phyloP scores from a whole-genome alignment of 2,113 vertebrate species.

The Phalacrocorax carbo region DNA sequence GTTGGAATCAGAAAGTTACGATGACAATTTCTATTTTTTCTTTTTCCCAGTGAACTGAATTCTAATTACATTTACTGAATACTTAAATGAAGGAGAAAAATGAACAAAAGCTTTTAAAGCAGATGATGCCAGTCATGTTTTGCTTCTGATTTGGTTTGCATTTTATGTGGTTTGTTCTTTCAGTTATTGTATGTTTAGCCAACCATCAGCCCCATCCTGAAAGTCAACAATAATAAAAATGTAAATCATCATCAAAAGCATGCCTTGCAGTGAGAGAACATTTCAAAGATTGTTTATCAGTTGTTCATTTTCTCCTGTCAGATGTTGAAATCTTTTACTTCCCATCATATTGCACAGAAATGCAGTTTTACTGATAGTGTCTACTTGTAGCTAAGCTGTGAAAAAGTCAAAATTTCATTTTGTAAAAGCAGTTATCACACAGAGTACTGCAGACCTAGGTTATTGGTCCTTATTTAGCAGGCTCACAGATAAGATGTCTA shows the following conservation, averaged over 20 bases:
- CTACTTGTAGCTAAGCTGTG: slow-evolving; percentile 74
- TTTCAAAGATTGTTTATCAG: slow-evolving; percentile 78
- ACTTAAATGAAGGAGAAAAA: background rate
- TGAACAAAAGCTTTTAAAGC: slow-evolving; percentile 10
- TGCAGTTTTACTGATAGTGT: slow-evolving; percentile 75
- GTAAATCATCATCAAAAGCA: slow-evolving; percentile 71
- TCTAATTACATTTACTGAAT: background rate
- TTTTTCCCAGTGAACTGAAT: background rate
- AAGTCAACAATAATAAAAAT: slow-evolving; percentile 79
- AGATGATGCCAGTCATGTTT: background rate
- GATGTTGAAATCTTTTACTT: slow-evolving; percentile 76
- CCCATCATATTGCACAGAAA: slow-evolving; percentile 75
- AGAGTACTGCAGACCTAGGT: slow-evolving; percentile 62
- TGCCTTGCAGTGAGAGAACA: slow-evolving; percentile 68
- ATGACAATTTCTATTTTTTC: background rate
- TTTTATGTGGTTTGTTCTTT: slow-evolving; percentile 40
- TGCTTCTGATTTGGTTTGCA: slow-evolving; percentile 16
- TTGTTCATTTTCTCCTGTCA: slow-evolving; percentile 80
- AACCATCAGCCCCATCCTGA: slow-evolving; percentile 45
- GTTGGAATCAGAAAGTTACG: background rate
- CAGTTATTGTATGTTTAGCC: slow-evolving; percentile 42
- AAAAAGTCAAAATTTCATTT: slow-evolving; percentile 83
- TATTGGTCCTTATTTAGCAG: slow-evolving; percentile 81
- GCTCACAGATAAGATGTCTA: slow-evolving; percentile 81
- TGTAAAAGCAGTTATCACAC: slow-evolving; percentile 78